Conservation (phyloP, 2,113 vertebrate species). For the Mustela nigripes region DNA sequence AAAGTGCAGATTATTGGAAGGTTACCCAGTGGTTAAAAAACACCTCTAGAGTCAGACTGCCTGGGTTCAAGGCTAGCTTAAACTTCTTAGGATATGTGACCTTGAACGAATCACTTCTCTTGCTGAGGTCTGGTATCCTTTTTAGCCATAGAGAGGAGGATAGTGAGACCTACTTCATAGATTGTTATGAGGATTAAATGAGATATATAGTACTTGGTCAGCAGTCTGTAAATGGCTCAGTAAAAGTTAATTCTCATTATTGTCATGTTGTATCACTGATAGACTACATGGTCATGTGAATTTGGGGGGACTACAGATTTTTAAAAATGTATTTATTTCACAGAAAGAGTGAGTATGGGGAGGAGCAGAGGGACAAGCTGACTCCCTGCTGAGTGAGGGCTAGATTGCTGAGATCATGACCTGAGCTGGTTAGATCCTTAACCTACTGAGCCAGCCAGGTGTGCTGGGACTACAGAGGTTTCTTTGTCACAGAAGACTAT, state of each 20-base stretch:
- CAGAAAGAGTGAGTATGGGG: neutral
- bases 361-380: neutral
- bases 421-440: neutral
- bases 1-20: neutral
- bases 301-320: neutral
- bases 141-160: neutral
- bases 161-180: neutral
- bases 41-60: neutral
- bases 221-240: neutral
- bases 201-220: neutral
- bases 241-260: neutral
- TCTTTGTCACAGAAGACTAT: neutral
- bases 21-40: neutral
- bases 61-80: neutral
- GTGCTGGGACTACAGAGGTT: neutral
- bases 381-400: neutral
- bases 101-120: neutral
- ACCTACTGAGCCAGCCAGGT: neutral
- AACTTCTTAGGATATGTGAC: neutral
- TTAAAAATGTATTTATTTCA: neutral
- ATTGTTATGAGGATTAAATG: neutral
- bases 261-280: neutral
- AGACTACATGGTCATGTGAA: neutral
- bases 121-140: neutral
- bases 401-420: neutral